Evolutionary conservation across 2,113 vertebrate genomes (phyloP).

Genomic region (rat (Rattus norvegicus)): GRCr8 NC_086029.1:83027001-83027500

Average conservation of each 20-base stretch:
- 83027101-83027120: constrained; percentile 36
- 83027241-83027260: background rate
- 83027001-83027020: background rate
- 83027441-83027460: background rate
- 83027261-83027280: background rate
- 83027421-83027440: background rate
- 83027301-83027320: background rate
- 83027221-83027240: background rate
- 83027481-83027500: background rate
- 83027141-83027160: background rate
- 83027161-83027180: background rate
- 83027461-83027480: background rate
- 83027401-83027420: background rate
- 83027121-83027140: background rate
- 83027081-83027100: constrained; percentile 33
- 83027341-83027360: background rate
- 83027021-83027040: background rate
- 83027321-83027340: no score
- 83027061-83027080: background rate
- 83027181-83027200: background rate
- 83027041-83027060: no score
- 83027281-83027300: background rate
- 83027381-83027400: background rate
- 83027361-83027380: background rate
- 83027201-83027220: background rate